Base-by-base conservation (phyloP, 2,888 invertebrate species). In the Mythimna lalbum region DNA sequence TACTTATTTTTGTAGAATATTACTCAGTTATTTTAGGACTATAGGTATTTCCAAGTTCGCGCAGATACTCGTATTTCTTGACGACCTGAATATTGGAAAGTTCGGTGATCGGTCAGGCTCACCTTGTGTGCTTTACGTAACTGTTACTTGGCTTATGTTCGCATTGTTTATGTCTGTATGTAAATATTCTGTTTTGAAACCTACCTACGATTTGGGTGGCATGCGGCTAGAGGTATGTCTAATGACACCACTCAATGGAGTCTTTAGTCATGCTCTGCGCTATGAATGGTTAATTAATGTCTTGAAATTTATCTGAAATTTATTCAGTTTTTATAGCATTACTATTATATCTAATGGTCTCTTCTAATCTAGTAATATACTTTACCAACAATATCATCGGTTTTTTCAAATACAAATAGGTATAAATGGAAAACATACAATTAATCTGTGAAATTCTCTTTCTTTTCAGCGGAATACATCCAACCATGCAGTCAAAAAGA, bases 381-480 rank as follows among this genome's bases (percentile, higher is more conserved):
- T 49, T 39, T 19, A 6, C 4, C 4, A 55, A 17, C 7, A 39
- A 0, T 9, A 0, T 9, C 21, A 23, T 39, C 17, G 21, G 17
- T 9, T 9, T 39, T 9, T 23, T 9, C 12, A 4, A 17, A 9
- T 23, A 5, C 2, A 9, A 21, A 23, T n/a, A 47, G 10, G 4
- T 9, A 50, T 2, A 4, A 52, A 4, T 27, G n/a, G 5, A 5
- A 14, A 17, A 39, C 14, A 33, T 19, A 31, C 4, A n/a, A 63
- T 53, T 57, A 27, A 49, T 12, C 47, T 14, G 19, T 19, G 17
- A 31, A 14, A 7, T 17, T 59, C 1, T 64, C 9, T 65, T 39
- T 70, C 36, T 70, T 59, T 96, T 96, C 96, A 98, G 98, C 97
- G 75, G 97, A 97, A 81, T 98, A 98, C 92, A 97, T 98, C 78